Conservation (phyloP, 2,888 invertebrate species). For the Ennomos erosarius region DNA sequence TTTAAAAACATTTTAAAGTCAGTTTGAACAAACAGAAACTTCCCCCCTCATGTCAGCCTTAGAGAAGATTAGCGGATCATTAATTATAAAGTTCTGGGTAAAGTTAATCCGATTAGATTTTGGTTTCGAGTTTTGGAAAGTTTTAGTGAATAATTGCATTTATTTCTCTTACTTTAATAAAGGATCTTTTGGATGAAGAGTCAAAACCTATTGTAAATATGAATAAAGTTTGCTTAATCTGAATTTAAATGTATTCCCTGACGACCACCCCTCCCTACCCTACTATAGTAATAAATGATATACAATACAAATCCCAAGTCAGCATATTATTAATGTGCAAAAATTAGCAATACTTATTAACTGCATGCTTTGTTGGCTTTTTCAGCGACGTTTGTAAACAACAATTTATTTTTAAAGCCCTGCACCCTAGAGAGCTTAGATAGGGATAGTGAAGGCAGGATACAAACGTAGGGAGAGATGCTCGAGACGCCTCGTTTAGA, state of each 20-base stretch:
- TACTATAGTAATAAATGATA: no score
- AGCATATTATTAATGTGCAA: no score
- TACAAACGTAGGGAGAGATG: background rate
- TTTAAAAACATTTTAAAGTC: conserved; percentile 32
- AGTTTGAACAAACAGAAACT: conserved; percentile 42
- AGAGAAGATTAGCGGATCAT: conserved; percentile 65
- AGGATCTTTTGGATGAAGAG: conserved; percentile 12
- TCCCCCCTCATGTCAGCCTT: conserved; percentile 59
- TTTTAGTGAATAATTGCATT: conserved; percentile 51
- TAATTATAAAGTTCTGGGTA: conserved; percentile 67
- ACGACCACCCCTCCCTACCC: no score
- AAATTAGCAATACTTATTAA: no score
- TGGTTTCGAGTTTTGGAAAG: conserved; percentile 46
- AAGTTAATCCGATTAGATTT: conserved; percentile 63
- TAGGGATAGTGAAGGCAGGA: no score
- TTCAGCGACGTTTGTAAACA: conserved; percentile 1
- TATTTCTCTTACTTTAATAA: conserved; percentile 41
- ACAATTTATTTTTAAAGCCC: conserved; percentile 19
- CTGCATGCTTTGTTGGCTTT: no score
- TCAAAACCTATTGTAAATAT: background rate
- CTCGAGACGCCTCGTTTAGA: conserved; percentile 39
- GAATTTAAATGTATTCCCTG: no score
- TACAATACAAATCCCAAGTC: no score
- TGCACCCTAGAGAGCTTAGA: background rate
- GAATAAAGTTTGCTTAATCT: no score